Conservation (phyloP, 2,888 invertebrate species). For the Dendrolimus houi region DNA sequence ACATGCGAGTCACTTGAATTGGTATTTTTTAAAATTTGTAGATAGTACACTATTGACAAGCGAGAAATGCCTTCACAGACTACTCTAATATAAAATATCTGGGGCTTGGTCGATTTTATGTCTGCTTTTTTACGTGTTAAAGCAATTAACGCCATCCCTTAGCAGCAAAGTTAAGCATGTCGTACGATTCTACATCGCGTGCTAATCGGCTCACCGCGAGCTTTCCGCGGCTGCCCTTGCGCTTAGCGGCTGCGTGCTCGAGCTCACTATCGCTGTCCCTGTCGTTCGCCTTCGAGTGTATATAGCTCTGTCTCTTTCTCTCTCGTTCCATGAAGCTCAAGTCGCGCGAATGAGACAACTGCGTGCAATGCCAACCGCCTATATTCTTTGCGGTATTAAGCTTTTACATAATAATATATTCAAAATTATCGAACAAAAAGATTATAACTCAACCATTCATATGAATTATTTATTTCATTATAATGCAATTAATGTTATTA, state of each 20-base stretch:
- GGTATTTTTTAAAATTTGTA: too few relatives aligned
- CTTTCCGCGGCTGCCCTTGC: conserved; percentile 80
- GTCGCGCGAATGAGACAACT: conserved; percentile 67
- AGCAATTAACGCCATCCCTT: too few relatives aligned
- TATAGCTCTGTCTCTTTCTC: conserved; percentile 72
- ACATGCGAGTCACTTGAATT: too few relatives aligned
- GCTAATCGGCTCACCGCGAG: conserved; percentile 79
- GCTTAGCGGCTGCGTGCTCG: conserved; percentile 70
- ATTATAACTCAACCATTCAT: not conserved
- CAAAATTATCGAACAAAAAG: not conserved
- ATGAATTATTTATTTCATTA: too few relatives aligned
- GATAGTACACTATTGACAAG: too few relatives aligned
- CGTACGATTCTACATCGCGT: conserved; percentile 20
- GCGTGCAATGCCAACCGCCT: conserved; percentile 57
- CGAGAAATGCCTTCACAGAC: too few relatives aligned
- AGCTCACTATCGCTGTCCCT: conserved; percentile 94
- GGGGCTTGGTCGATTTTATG: too few relatives aligned
- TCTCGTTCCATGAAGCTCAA: conserved; percentile 70
- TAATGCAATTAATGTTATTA: too few relatives aligned
- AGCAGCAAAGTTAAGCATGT: not conserved
- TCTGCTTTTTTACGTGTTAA: too few relatives aligned
- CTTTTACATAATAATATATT: conserved; percentile 10
- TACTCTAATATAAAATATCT: too few relatives aligned
- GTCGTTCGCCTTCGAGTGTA: conserved; percentile 69
- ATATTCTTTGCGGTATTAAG: conserved; percentile 30